Conservation (phyloP, 2,888 invertebrate genomes). For the Drosophila mimica region DNA sequence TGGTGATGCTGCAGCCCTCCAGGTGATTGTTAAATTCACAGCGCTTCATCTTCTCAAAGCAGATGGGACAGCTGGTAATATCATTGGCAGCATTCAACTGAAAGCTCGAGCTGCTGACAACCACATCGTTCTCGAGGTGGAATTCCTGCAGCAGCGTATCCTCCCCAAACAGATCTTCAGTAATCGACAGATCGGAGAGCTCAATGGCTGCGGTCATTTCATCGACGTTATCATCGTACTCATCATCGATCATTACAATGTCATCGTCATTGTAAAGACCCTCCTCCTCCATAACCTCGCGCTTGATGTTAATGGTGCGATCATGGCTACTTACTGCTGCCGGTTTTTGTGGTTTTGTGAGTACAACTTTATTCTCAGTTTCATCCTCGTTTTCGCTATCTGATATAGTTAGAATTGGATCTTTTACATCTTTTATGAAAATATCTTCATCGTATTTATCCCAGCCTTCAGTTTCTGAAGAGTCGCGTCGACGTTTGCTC, state of each 20-base stretch:
- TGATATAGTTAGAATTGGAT: constrained; percentile 62
- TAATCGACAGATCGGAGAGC: constrained; percentile 79
- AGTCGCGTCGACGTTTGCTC: constrained; percentile 68
- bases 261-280: constrained; percentile 65
- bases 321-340: constrained; percentile 61
- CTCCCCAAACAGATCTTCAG: constrained; percentile 83
- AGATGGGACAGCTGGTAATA: constrained; percentile 84
- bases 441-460: constrained; percentile 81
- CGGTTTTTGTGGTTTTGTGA: not conserved
- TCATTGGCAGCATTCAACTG: constrained; percentile 73
- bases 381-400: constrained; percentile 67
- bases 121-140: constrained; percentile 79
- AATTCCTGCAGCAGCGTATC: constrained; percentile 82
- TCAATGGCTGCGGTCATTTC: constrained; percentile 61
- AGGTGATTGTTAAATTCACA: constrained; percentile 79
- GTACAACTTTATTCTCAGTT: not conserved
- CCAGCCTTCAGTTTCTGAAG: constrained; percentile 37
- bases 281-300: constrained; percentile 82
- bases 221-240: constrained; percentile 56
- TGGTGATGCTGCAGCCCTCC: constrained; percentile 83
- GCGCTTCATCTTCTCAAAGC: constrained; percentile 82
- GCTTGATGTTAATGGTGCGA: constrained; percentile 79
- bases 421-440: constrained; percentile 62
- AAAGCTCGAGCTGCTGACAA: constrained; percentile 68
- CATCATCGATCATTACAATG: constrained; percentile 82